These are phyloP conservation scores for Falco punctatus DNA, from an alignment of 2,113 vertebrate species.

Conservation along the genomic window DNA sequence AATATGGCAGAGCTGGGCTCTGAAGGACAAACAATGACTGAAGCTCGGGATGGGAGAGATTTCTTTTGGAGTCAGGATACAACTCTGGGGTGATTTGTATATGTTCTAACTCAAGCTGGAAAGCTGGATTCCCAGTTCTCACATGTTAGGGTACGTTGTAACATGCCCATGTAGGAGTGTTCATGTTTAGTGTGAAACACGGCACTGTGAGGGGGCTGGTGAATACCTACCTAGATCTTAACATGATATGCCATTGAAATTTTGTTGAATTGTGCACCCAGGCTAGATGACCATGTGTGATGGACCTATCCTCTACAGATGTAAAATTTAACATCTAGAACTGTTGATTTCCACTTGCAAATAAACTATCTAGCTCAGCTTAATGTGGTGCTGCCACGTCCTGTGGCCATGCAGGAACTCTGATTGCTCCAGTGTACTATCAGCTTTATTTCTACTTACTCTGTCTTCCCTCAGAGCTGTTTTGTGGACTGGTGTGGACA, in stretches of 20 bases:
- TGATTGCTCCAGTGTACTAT: neutral
- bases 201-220: fast-evolving
- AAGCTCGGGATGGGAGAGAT: neutral
- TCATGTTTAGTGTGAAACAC: fast-evolving
- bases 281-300: fast-evolving
- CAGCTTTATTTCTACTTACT: neutral
- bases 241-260: neutral
- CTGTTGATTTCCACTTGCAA: neutral
- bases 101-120: neutral
- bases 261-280: neutral
- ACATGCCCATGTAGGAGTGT: neutral
- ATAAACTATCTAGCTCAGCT: neutral
- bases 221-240: neutral
- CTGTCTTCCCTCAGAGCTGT: neutral
- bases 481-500: neutral
- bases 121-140: neutral
- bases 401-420: neutral
- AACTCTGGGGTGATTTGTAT: neutral
- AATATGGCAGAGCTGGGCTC: neutral
- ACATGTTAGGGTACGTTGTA: neutral
- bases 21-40: neutral
- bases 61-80: neutral
- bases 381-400: neutral
- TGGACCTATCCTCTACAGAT: neutral
- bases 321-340: neutral